phyloP scores from a whole-genome alignment of 2,113 vertebrate genomes.

The Silurus meridionalis region DNA sequence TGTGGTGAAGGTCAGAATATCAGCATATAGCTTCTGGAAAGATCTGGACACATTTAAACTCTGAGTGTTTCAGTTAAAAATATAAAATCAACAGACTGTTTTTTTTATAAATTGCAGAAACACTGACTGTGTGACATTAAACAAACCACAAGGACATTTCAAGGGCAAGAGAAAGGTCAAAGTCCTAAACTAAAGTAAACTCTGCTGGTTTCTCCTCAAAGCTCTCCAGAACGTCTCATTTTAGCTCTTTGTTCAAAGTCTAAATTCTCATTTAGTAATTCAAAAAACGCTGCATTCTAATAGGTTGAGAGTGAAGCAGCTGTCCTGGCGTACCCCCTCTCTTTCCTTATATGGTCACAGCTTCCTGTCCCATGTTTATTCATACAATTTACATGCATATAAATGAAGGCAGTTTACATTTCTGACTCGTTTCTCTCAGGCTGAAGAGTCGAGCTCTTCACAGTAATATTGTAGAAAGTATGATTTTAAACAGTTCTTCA shows the following conservation, averaged over 20 bases:
- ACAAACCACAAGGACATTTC: neutral
- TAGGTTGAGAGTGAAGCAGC: neutral
- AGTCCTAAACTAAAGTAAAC: too few species aligned
- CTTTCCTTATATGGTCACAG: conserved; percentile 6
- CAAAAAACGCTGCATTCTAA: neutral
- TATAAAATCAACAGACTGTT: neutral
- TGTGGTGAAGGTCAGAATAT: too few species aligned
- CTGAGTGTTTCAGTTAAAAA: neutral
- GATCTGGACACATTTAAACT: neutral
- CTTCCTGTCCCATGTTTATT: neutral
- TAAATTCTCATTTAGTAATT: neutral
- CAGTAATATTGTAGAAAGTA: neutral
- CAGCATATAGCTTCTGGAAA: neutral
- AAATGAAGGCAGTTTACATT: neutral
- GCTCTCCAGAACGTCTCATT: neutral
- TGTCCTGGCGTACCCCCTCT: neutral
- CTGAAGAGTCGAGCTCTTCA: neutral
- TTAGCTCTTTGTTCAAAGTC: neutral
- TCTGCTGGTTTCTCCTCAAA: neutral
- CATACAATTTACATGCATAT: neutral
- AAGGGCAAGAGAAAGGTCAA: neutral
- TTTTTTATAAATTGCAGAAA: neutral
- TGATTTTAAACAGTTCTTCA: neutral
- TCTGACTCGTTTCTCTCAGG: neutral
- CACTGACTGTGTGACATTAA: neutral